Conservation (phyloP, 1,140 invertebrate genomes). For the Achroia grisella region DNA sequence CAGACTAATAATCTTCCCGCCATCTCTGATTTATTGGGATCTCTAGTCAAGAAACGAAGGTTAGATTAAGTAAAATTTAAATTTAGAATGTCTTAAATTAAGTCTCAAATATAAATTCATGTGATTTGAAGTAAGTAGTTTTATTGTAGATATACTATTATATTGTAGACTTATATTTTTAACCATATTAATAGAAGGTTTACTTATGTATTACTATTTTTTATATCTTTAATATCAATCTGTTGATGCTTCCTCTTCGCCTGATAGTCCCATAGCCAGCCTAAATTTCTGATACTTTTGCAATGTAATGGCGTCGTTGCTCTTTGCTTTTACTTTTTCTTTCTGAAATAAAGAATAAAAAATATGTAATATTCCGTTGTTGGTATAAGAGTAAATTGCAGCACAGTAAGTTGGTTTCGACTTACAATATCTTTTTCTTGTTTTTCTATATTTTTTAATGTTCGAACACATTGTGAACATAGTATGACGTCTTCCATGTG, state of each 20-base stretch:
- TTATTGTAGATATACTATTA: slow-evolving; percentile 16
- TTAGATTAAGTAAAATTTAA: slow-evolving; percentile 67
- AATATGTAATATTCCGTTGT: too few relatives aligned
- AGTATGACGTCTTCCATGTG: slow-evolving; percentile 60
- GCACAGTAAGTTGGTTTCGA: too few relatives aligned
- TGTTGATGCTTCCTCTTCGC: slow-evolving; percentile 53
- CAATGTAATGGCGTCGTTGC: slow-evolving; percentile 23
- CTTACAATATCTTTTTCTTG: slow-evolving; percentile 59
- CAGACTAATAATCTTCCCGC: slow-evolving; percentile 83
- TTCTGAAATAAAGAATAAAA: slow-evolving; percentile 27
- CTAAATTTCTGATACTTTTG: slow-evolving; percentile 58
- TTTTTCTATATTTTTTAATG: slow-evolving; percentile 56
- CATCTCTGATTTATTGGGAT: slow-evolving; percentile 85
- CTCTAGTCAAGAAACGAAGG: slow-evolving; percentile 81
- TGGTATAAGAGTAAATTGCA: too few relatives aligned
- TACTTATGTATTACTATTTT: slow-evolving; percentile 30
- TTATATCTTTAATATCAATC: slow-evolving; percentile 25
- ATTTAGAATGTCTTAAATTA: slow-evolving; percentile 2
- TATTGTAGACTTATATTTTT: slow-evolving; percentile 15
- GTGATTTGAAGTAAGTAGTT: slow-evolving; percentile 8
- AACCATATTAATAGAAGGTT: slow-evolving; percentile 15
- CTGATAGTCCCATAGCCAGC: slow-evolving; percentile 53
- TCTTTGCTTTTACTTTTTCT: slow-evolving; percentile 54
- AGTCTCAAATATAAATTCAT: slow-evolving; percentile 5
- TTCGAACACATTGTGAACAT: slow-evolving; percentile 52